Evolutionary conservation across 1,140 invertebrate species (phyloP).

Genomic region (Sitobion miscanthi): DNA sequence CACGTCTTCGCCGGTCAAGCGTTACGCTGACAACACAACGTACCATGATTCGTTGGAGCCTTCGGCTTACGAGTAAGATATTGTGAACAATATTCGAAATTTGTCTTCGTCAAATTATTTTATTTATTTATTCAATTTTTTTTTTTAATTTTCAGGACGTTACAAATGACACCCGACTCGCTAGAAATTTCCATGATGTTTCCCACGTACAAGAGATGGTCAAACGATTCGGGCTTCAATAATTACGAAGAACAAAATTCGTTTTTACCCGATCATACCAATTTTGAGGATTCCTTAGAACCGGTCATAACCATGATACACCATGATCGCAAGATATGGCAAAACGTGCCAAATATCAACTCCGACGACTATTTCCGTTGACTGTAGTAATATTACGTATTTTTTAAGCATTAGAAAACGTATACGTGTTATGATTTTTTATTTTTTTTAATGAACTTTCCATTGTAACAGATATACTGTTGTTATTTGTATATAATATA

Average conservation of each 20-base stretch:
- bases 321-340: constrained; percentile 50
- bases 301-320: constrained; percentile 41
- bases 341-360: constrained; percentile 50
- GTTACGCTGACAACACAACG: not conserved
- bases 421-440: not conserved
- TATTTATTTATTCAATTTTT: not conserved
- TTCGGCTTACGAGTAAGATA: constrained; percentile 22
- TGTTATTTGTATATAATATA: not conserved
- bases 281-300: constrained; percentile 41
- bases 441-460: constrained; percentile 17
- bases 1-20: not conserved
- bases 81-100: not conserved
- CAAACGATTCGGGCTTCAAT: constrained; percentile 36
- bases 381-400: not conserved
- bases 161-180: constrained; percentile 40
- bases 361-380: constrained; percentile 39
- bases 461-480: not conserved
- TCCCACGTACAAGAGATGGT: constrained; percentile 40
- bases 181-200: not conserved
- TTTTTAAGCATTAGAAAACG: not conserved
- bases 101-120: not conserved
- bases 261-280: not conserved
- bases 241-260: constrained; percentile 8
- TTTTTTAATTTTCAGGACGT: constrained; percentile 5
- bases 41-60: constrained; percentile 26